A percentile compares a stretch with the other conserved stretches of the same genome.
Conservation (phyloP, 2,888 invertebrate species). For the Galeopsomyia nigrocyanea region DNA sequence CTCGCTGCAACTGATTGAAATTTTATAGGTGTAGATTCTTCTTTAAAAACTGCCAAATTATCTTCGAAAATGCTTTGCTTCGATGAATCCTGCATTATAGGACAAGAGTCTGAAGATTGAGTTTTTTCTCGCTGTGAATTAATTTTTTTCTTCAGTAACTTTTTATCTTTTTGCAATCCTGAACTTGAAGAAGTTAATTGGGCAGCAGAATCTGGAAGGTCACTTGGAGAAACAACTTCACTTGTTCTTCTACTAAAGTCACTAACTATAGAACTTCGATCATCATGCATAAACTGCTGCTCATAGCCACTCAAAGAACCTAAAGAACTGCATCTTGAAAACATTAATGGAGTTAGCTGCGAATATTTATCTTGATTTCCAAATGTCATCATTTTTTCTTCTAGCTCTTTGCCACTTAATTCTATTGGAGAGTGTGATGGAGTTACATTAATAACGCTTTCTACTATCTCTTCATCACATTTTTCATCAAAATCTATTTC, state of each 20-base stretch:
- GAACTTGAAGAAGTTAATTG: conserved; percentile 83
- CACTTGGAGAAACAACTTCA: conserved; percentile 92
- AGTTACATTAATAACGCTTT: conserved; percentile 47
- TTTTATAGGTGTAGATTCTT: conserved; percentile 89
- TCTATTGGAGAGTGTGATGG: conserved; percentile 46
- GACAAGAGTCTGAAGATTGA: conserved; percentile 25
- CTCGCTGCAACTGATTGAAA: conserved; percentile 82
- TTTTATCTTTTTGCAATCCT: conserved; percentile 57
- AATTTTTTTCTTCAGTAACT: conserved; percentile 25
- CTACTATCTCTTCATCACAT: conserved; percentile 42
- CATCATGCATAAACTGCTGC: conserved; percentile 84
- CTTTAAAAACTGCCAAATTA: conserved; percentile 82
- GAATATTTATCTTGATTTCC: conserved; percentile 78
- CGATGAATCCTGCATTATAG: conserved; percentile 27
- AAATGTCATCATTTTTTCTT: conserved; percentile 76
- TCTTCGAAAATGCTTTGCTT: conserved; percentile 81
- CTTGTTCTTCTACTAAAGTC: conserved; percentile 86
- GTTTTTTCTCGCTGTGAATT: conserved; percentile 29
- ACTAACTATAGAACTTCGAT: conserved; percentile 87
- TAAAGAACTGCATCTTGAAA: conserved; percentile 92
- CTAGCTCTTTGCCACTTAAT: conserved; percentile 21
- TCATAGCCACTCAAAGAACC: conserved; percentile 92
- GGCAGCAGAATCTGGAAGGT: conserved; percentile 94
- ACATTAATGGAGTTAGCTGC: conserved; percentile 95
- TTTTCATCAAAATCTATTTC: conserved; percentile 44